phyloP scores from a whole-genome alignment of 2,113 vertebrate species.

The Theristicus caerulescens region DNA sequence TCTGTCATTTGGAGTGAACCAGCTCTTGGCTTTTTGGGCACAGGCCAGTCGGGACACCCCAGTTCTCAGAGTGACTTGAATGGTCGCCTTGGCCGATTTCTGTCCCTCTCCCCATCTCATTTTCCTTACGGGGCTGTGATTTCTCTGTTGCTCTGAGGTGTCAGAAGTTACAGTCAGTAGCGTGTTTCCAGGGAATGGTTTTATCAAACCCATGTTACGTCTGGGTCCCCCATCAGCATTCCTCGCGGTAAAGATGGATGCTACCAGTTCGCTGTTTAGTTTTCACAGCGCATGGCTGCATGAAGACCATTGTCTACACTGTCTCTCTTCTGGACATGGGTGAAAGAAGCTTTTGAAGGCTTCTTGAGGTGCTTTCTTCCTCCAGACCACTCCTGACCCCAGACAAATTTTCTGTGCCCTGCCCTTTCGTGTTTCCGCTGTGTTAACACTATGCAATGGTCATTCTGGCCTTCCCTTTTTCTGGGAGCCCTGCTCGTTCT shows the following conservation, averaged over 20 bases:
- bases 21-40: not conserved
- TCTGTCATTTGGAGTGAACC: not conserved
- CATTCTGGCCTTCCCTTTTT: not conserved
- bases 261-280: fast-evolving
- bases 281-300: fast-evolving
- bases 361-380: not conserved
- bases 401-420: not conserved
- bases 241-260: too few species aligned
- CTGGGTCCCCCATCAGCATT: not conserved
- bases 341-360: not conserved
- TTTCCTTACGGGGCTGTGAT: not conserved
- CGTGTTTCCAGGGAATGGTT: not conserved
- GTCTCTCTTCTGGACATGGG: not conserved
- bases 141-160: not conserved
- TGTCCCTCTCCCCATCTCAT: not conserved
- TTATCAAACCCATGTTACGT: fast-evolving
- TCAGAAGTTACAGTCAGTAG: not conserved
- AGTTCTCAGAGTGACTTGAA: not conserved
- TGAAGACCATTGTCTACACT: fast-evolving
- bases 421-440: fast-evolving
- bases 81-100: fast-evolving
- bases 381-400: not conserved
- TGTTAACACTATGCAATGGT: fast-evolving
- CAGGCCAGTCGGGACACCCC: not conserved
- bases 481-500: not conserved